Percentiles rank a stretch among this genome's conserved stretches.
These are phyloP conservation scores for Chloroceryle aenea DNA, from an alignment of 2,113 vertebrate genomes.

Conservation along the genomic window DNA sequence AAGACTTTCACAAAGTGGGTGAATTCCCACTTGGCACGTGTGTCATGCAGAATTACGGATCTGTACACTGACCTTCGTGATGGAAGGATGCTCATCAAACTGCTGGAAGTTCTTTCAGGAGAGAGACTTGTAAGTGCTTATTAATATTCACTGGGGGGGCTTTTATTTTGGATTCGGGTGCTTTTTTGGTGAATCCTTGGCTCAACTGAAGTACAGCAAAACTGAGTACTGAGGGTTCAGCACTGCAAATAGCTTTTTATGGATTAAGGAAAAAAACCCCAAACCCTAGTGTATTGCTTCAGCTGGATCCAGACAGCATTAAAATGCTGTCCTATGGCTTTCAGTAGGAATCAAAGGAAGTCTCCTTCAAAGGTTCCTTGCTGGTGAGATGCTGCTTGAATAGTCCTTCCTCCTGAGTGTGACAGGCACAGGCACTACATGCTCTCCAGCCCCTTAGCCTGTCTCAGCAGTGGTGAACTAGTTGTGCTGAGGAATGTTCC, in stretches of 20 bases:
- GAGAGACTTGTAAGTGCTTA: conserved; percentile 86
- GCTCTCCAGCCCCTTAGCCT: not conserved
- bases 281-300: not conserved
- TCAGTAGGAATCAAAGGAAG: not conserved
- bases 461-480: fast-evolving
- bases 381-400: not conserved
- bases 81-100: conserved; percentile 95
- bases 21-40: conserved; percentile 92
- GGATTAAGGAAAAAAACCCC: not conserved
- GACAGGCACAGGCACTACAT: not conserved
- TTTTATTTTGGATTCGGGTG: not conserved
- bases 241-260: not conserved
- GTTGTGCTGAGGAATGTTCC: not conserved
- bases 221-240: not conserved
- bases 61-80: conserved; percentile 93
- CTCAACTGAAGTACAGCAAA: not conserved
- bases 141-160: not conserved
- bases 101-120: conserved; percentile 92
- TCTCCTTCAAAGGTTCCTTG: not conserved
- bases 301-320: not conserved
- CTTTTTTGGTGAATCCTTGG: not conserved
- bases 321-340: not conserved
- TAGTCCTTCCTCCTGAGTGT: not conserved
- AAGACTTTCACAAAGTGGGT: conserved; percentile 98
- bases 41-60: conserved; percentile 94